Percentiles rank a stretch among this genome's conserved stretches.
These are phyloP conservation scores for Chymomyza fuscimana DNA, from an alignment of 2,888 invertebrate genomes.

Conservation along the genomic window DNA sequence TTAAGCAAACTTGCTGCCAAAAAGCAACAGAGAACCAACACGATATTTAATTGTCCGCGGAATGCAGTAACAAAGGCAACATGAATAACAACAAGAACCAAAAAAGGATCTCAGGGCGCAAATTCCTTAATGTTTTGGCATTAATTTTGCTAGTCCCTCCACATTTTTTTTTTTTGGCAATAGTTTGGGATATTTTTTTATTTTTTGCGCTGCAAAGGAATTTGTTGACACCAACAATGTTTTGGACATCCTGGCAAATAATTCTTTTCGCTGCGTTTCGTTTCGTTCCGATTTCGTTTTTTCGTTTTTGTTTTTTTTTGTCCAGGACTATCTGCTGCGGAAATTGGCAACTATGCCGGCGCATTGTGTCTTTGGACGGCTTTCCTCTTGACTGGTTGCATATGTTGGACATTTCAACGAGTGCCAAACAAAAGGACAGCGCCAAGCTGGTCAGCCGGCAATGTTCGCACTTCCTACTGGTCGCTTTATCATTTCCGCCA, in stretches of 20 bases:
- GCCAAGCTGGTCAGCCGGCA: conserved; percentile 62
- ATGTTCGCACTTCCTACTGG: conserved; percentile 56
- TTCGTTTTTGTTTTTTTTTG: no score
- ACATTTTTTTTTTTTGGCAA: conserved; percentile 21
- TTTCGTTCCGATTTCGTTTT: no score
- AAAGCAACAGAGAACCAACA: conserved; percentile 51
- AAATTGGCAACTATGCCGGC: conserved; percentile 73
- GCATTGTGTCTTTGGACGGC: conserved; percentile 55
- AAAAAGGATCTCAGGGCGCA: conserved; percentile 2
- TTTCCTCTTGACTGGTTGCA: conserved; percentile 76
- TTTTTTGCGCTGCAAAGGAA: conserved; percentile 67
- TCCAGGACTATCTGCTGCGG: conserved; percentile 43
- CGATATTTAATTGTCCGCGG: conserved; percentile 64
- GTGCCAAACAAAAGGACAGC: conserved; percentile 44
- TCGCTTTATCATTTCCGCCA: conserved; percentile 63
- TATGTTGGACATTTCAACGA: conserved; percentile 55
- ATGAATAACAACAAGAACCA: conserved; percentile 16
- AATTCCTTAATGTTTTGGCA: conserved; percentile 49
- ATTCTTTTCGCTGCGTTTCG: conserved; percentile 49
- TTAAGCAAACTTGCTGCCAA: conserved; percentile 22
- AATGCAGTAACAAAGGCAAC: conserved; percentile 42
- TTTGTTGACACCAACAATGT: conserved; percentile 78
- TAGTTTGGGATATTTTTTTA: conserved; percentile 48
- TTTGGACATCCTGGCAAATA: conserved; percentile 75
- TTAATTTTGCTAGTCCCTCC: conserved; percentile 52